A percentile compares a stretch with the other conserved stretches of the same genome.
Conservation (phyloP, 1,140 invertebrate species). For the Diachasma alloeum region DNA sequence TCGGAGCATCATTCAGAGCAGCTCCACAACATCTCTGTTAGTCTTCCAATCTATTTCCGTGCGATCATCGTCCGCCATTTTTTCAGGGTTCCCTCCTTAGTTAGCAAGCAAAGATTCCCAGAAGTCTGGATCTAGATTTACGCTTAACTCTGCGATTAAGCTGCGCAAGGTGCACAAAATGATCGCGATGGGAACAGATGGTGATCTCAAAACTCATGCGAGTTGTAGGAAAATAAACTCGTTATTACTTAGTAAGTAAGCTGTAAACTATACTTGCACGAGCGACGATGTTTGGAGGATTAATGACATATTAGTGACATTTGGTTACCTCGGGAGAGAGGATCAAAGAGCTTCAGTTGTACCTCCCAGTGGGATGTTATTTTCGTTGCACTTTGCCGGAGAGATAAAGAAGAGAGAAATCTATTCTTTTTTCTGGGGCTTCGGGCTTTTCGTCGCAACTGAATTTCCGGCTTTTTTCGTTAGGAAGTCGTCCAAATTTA, state of each 20-base stretch:
- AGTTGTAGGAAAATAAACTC: not conserved
- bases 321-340: not conserved
- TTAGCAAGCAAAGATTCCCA: conserved; percentile 30
- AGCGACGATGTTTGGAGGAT: not conserved
- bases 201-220: not conserved
- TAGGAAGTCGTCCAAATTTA: no score
- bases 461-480: no score
- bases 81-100: conserved; percentile 29
- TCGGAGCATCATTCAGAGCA: not conserved
- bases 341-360: not conserved
- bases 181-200: not conserved
- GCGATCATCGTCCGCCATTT: conserved; percentile 25
- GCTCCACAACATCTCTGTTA: conserved; percentile 13
- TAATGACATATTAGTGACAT: not conserved
- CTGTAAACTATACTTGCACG: not conserved
- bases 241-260: not conserved
- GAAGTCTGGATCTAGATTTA: conserved; percentile 41
- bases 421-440: no score
- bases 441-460: no score
- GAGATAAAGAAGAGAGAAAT: no score
- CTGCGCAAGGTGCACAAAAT: not conserved
- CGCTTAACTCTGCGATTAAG: not conserved
- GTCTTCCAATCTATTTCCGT: conserved; percentile 37
- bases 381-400: no score
- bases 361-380: no score